A percentile compares a stretch with the other conserved stretches of the same genome.
These are phyloP conservation scores for Vultur gryphus DNA, from an alignment of 2,797 vertebrate species.

Conservation along the genomic window DNA sequence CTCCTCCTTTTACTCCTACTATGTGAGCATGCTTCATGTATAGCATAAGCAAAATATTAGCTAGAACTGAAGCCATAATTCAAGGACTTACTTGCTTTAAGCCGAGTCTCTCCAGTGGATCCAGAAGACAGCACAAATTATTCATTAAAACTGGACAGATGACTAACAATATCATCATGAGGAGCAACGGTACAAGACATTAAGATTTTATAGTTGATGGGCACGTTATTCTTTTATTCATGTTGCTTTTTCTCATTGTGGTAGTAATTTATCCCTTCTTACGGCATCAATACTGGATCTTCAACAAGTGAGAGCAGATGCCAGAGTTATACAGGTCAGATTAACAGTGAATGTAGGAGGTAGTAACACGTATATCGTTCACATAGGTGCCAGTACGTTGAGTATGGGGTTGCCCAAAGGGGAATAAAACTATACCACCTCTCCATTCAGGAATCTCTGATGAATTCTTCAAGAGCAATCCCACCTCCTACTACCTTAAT, in stretches of 20 bases:
- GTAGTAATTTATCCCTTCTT: background rate
- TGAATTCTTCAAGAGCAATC: background rate
- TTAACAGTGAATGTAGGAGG: background rate
- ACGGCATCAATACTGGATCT: background rate
- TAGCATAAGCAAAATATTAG: background rate
- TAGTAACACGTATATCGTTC: rapidly evolving
- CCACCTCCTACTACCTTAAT: background rate
- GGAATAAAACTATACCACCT: background rate
- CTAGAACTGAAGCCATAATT: background rate
- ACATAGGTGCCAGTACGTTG: rapidly evolving
- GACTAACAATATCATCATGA: background rate
- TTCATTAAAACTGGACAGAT: background rate
- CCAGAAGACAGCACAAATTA: background rate
- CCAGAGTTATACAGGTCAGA: background rate
- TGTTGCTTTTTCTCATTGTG: background rate
- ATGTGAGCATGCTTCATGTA: background rate
- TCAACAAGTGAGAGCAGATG: background rate
- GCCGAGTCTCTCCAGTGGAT: background rate
- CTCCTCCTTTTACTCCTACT: background rate
- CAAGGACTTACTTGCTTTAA: background rate
- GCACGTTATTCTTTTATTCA: background rate
- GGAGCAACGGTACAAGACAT: too few relatives aligned
- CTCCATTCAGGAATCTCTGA: background rate
- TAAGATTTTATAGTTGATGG: background rate
- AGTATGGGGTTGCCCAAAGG: background rate